phyloP scores from a whole-genome alignment of 1,140 invertebrate species.

The Hyles euphorbiae region DNA sequence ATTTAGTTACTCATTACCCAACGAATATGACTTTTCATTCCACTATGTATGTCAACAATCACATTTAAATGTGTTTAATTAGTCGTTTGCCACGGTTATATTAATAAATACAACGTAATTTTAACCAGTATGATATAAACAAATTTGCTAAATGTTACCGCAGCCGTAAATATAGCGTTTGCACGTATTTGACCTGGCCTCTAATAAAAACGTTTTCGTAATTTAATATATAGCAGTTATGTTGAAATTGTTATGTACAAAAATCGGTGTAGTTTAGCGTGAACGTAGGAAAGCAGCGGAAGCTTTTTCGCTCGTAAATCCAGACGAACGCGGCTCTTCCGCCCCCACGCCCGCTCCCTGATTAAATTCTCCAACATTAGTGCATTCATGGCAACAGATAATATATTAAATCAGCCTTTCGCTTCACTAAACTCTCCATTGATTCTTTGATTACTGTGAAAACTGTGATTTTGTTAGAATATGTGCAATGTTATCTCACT shows the following conservation, averaged over 20 bases:
- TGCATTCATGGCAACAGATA: constrained; percentile 38
- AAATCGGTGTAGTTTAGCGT: constrained; percentile 27
- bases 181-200: too few species aligned
- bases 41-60: too few species aligned
- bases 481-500: too few species aligned
- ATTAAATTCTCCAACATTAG: constrained; percentile 52
- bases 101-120: too few species aligned
- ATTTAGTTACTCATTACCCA: too few species aligned
- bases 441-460: background rate
- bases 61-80: too few species aligned
- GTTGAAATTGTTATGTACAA: constrained; percentile 24
- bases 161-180: too few species aligned
- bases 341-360: constrained; percentile 27
- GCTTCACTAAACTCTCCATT: background rate
- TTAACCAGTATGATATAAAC: too few species aligned
- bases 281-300: constrained; percentile 33
- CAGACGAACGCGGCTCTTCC: constrained; percentile 32
- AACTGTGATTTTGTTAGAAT: too few species aligned
- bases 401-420: constrained; percentile 34
- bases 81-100: too few species aligned
- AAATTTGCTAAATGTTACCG: too few species aligned
- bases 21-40: too few species aligned
- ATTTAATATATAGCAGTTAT: constrained; percentile 13
- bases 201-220: background rate
- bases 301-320: constrained; percentile 49